Conservation (phyloP, 2,797 vertebrate genomes). For the Psittacula echo region DNA sequence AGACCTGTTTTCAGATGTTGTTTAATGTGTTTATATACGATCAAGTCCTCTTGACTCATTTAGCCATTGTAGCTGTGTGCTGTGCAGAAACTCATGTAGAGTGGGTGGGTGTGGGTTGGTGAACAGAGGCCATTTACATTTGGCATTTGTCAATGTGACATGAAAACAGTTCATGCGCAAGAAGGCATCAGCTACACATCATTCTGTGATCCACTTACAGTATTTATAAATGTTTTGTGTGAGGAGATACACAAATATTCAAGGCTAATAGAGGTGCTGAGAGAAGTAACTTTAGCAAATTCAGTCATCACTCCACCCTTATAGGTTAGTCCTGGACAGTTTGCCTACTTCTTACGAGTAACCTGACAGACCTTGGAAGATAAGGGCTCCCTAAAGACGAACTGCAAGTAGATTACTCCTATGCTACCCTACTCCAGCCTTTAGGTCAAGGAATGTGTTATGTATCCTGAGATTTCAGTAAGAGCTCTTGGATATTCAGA, state of each 20-base stretch:
- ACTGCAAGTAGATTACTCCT: neutral
- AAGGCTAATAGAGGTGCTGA: neutral
- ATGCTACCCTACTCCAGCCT: neutral
- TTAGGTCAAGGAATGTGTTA: neutral
- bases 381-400: neutral
- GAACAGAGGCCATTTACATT: neutral
- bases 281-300: neutral
- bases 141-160: neutral
- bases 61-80: neutral
- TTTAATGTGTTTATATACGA: neutral
- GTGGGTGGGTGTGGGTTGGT: neutral
- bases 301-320: neutral
- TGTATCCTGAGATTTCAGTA: neutral
- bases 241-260: neutral
- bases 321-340: neutral
- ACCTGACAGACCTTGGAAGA: neutral
- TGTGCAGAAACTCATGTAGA: neutral
- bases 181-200: neutral
- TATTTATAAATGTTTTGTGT: neutral
- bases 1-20: neutral
- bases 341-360: neutral
- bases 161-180: neutral
- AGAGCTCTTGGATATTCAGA: neutral
- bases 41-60: neutral
- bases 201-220: neutral